phyloP scores from a whole-genome alignment of 1,140 invertebrate species.

The Penaeus vannamei region DNA sequence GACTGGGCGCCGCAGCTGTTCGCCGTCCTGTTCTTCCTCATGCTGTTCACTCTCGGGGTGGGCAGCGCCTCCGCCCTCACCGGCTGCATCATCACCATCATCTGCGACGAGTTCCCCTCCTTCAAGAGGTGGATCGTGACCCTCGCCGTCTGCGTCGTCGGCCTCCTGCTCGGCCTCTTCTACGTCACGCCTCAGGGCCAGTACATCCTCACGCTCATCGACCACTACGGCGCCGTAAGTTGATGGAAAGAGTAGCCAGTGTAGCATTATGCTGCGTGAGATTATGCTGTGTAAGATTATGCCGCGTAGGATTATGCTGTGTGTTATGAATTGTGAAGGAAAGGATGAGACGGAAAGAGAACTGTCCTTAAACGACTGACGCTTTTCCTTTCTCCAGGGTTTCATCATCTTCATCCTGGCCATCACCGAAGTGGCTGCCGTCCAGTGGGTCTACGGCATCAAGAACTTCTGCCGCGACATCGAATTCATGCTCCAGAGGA shows the following conservation, averaged over 20 bases:
- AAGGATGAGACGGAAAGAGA: no score
- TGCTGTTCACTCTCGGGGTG: constrained; percentile 84
- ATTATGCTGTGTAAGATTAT: no score
- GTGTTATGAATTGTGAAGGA: no score
- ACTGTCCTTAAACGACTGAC: background rate
- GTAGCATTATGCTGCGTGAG: no score
- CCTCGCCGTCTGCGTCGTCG: constrained; percentile 75
- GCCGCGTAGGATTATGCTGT: no score
- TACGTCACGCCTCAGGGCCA: constrained; percentile 89
- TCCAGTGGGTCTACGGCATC: constrained; percentile 86
- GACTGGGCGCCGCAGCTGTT: constrained; percentile 82
- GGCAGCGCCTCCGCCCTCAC: constrained; percentile 73
- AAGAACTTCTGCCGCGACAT: constrained; percentile 75
- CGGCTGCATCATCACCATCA: constrained; percentile 79
- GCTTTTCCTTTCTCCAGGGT: constrained; percentile 71
- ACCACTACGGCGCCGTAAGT: constrained; percentile 82
- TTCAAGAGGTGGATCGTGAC: constrained; percentile 78
- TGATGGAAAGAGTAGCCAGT: background rate
- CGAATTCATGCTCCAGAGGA: constrained; percentile 83
- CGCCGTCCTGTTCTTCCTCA: constrained; percentile 89
- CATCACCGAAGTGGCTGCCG: constrained; percentile 80
- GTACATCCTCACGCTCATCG: constrained; percentile 86
- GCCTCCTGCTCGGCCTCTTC: constrained; percentile 81
- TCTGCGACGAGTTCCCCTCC: constrained; percentile 81
- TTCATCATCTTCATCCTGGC: constrained; percentile 85